Percentiles rank a stretch among this genome's conserved stretches.
Evolutionary conservation across 2,888 invertebrate species (phyloP).

Genomic region (Eupithecia tripunctaria): DNA sequence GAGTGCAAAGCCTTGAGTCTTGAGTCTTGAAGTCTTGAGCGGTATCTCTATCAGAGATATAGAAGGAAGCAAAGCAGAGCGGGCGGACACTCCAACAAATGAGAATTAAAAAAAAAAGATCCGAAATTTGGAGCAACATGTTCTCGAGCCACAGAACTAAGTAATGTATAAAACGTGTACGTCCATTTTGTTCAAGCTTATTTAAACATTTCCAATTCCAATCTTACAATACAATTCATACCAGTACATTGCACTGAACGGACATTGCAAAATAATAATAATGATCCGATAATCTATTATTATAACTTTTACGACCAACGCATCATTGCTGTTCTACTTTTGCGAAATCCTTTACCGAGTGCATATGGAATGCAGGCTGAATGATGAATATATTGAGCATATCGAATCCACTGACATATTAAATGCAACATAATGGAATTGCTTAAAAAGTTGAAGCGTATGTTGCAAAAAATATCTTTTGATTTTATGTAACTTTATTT

Average conservation of each 20-base stretch:
- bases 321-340: conserved; percentile 24
- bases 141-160: neutral
- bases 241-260: neutral
- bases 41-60: neutral
- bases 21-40: conserved; percentile 4
- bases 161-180: neutral
- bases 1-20: neutral
- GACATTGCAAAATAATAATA: neutral
- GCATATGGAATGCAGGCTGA: neutral
- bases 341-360: conserved; percentile 21
- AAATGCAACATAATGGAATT: neutral
- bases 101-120: too few relatives aligned
- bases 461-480: neutral
- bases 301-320: conserved; percentile 18
- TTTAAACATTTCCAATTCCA: conserved; percentile 10
- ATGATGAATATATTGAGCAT: neutral
- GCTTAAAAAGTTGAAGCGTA: neutral
- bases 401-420: neutral
- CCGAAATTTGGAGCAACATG: neutral
- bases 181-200: conserved; percentile 2
- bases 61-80: neutral
- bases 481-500: too few relatives aligned
- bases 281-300: conserved; percentile 17
- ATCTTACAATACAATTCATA: neutral
- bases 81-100: too few relatives aligned